Percentiles rank a stretch among this genome's conserved stretches.
Conservation (phyloP, 1,140 invertebrate species). For the Archegozetes longisetosus region DNA sequence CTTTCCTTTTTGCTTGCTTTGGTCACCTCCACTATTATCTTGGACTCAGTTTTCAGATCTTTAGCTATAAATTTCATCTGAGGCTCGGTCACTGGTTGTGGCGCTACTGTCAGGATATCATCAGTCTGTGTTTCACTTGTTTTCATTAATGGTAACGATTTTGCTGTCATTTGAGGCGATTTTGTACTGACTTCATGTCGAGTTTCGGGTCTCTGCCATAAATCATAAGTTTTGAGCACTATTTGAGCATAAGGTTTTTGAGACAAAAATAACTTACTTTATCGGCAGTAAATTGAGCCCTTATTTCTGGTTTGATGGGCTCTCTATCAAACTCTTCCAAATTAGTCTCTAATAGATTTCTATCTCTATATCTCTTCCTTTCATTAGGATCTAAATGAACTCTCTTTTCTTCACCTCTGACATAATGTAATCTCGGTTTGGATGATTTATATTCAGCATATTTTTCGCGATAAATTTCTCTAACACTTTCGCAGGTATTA, state of each 20-base stretch:
- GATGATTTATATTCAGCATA: background rate
- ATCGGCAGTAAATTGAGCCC: background rate
- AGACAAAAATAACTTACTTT: background rate
- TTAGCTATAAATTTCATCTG: background rate
- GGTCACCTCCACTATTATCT: background rate
- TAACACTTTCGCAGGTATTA: background rate
- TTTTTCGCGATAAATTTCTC: background rate
- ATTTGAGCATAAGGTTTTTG: background rate
- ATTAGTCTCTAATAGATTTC: background rate
- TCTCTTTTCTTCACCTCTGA: background rate
- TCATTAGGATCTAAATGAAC: background rate
- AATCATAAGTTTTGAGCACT: background rate
- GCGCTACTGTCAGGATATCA: background rate
- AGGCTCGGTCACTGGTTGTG: background rate
- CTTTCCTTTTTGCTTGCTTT: background rate
- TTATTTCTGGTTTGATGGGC: background rate
- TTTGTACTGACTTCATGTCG: background rate
- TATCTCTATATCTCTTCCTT: background rate
- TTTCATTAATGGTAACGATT: background rate
- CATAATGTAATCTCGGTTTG: background rate
- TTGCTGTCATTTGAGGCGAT: background rate
- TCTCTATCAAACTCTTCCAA: background rate
- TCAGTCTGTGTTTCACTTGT: background rate
- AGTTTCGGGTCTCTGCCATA: background rate
- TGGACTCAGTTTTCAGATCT: slow-evolving; percentile 2